Evolutionary conservation across 1,140 invertebrate species (phyloP).

Genomic region (Hylaeus anthracinus): DNA sequence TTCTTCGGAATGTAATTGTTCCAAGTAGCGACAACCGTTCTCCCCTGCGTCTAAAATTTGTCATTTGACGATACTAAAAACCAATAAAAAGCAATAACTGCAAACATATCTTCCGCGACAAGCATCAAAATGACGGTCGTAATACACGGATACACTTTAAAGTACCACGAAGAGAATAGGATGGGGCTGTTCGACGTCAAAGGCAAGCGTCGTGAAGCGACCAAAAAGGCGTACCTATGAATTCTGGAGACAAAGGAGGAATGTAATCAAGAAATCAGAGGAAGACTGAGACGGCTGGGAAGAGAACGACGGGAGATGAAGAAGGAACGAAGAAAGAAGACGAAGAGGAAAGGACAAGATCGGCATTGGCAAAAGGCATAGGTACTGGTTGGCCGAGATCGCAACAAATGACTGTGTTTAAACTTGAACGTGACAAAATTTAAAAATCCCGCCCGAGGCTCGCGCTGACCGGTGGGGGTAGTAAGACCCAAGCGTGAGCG

Average conservation of each 20-base stretch:
- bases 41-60: no score
- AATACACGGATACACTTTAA: no score
- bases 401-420: slow-evolving; percentile 81
- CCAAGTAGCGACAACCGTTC: no score
- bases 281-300: slow-evolving; percentile 2
- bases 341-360: slow-evolving; percentile 59
- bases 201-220: slow-evolving; percentile 15
- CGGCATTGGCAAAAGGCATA: slow-evolving; percentile 73
- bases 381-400: slow-evolving; percentile 68
- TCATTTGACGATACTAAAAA: no score
- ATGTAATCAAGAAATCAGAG: slow-evolving; percentile 48
- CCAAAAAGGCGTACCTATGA: slow-evolving; percentile 32
- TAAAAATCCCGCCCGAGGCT: slow-evolving; percentile 73
- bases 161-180: neutral
- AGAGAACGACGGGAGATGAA: neutral
- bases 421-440: slow-evolving; percentile 82
- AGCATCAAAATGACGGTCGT: neutral
- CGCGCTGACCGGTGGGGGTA: slow-evolving; percentile 3
- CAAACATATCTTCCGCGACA: neutral
- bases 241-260: slow-evolving; percentile 53
- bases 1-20: no score
- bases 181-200: slow-evolving; percentile 19
- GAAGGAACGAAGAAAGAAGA: slow-evolving; percentile 8
- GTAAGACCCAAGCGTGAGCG: slow-evolving; percentile 10
- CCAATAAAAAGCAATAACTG: no score